Base-by-base conservation (phyloP, 2,888 invertebrate genomes). In the Lypha dubia region DNA sequence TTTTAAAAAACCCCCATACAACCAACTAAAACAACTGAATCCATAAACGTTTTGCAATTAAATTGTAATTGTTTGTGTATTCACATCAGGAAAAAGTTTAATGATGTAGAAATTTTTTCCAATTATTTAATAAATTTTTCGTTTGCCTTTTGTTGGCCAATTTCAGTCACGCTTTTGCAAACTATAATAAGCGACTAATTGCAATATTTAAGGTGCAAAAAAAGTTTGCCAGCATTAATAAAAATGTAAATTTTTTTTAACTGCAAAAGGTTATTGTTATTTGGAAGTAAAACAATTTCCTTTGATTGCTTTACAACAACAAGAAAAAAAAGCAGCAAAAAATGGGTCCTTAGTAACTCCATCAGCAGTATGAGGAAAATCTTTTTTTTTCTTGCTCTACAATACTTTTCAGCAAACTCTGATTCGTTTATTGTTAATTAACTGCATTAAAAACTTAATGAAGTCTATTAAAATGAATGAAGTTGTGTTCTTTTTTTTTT, bases 381-480 rank as follows among this genome's bases (percentile, higher is more conserved):
- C 8, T 5, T 9, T 35, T 35, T 35, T 35, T 35, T 35, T 8
- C 1, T 8, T 41, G 1, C 13, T 41, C 15, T 20, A 7, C 17
- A 46, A 46, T 1, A 6, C 8, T 28, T 8, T 28, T 3, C 7
- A 22, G 28, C 24, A 20, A 2, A 15, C 1, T 53, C 13, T 28
- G 7, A 56, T 17, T 6, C 17, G 6, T 17, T n/a, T 17, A 7
- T 41, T 17, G 13, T 0, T 6, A 41, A 56, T 70, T 24, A 17
- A 44, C 22, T 70, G 56, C 41, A 56, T 70, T 56, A n/a, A 24
- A 44, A 41, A 17, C 24, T 56, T 70, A n/a, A n/a, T 56, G 9
- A 41, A 70, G 53, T 9, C 13, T 9, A 53, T 70, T 41, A 58
- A 56, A 56, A 41, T 3, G 28, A 65, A 28, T n/a, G 44, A 46